These are phyloP conservation scores for Agrilus planipennis DNA, from an alignment of 1,140 invertebrate species.

Conservation along the genomic window DNA sequence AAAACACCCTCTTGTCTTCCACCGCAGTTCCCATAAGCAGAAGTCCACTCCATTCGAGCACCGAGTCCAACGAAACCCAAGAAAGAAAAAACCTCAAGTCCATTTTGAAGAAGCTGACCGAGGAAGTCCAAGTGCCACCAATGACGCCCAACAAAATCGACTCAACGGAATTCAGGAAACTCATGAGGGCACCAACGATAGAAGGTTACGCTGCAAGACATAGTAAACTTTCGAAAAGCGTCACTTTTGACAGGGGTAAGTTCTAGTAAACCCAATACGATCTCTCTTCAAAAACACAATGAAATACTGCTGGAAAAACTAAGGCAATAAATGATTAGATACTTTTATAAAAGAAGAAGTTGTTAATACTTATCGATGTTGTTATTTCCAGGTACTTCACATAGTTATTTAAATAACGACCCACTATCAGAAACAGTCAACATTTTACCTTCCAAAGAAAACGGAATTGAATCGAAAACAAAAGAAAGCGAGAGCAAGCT, in stretches of 20 bases:
- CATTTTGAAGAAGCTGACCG: constrained; percentile 70
- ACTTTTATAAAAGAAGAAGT: no score
- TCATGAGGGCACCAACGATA: constrained; percentile 67
- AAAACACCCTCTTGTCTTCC: constrained; percentile 16
- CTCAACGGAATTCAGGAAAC: constrained; percentile 45
- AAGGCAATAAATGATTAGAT: no score
- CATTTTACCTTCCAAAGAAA: no score
- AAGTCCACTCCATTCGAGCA: constrained; percentile 37
- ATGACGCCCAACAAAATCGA: constrained; percentile 33
- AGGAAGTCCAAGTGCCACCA: constrained; percentile 31
- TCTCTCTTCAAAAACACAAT: no score
- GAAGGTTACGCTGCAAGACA: constrained; percentile 78
- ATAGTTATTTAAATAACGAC: no score
- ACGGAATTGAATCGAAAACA: constrained; percentile 9
- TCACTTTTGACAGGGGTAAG: constrained; percentile 75
- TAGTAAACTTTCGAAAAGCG: constrained; percentile 77
- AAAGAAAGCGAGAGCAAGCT: constrained; percentile 20
- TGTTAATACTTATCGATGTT: no score
- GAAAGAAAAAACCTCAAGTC: constrained; percentile 72
- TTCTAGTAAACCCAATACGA: constrained; percentile 63
- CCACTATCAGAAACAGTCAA: no score
- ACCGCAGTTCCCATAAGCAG: constrained; percentile 27
- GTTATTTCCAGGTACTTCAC: no score
- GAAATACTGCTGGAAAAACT: no score
- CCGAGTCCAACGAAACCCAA: constrained; percentile 70